phyloP scores from a whole-genome alignment of 2,797 vertebrate genomes.

The Botia almorhae region DNA sequence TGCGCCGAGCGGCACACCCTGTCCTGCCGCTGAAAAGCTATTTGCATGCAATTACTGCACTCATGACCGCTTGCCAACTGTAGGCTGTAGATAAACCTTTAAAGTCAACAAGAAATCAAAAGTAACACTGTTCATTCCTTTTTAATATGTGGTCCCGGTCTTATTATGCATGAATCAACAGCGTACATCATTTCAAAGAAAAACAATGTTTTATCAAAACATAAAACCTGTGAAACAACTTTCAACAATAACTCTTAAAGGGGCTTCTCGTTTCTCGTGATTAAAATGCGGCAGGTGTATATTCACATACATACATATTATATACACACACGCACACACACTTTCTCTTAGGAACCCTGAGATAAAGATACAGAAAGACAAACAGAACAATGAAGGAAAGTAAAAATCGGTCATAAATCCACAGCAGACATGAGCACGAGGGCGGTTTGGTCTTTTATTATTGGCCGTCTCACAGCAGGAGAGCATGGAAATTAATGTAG shows the following conservation, averaged over 20 bases:
- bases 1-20: slow-evolving; percentile 46
- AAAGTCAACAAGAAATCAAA: slow-evolving; percentile 22
- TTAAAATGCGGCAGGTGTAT: too few species aligned
- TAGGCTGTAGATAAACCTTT: slow-evolving; percentile 49
- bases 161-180: background rate
- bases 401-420: slow-evolving; percentile 26
- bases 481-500: slow-evolving; percentile 56
- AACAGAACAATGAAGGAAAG: background rate
- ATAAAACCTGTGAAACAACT: too few species aligned
- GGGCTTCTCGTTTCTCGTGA: too few species aligned
- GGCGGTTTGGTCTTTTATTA: slow-evolving; percentile 44
- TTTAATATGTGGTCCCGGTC: background rate
- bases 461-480: slow-evolving; percentile 39
- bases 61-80: slow-evolving; percentile 54
- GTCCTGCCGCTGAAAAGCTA: slow-evolving; percentile 56
- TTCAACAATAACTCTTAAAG: too few species aligned
- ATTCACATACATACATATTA: too few species aligned
- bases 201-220: background rate
- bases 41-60: slow-evolving; percentile 54
- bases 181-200: background rate
- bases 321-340: background rate
- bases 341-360: background rate
- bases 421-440: slow-evolving; percentile 6
- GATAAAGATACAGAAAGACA: background rate
- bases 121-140: background rate